Conservation (phyloP, 2,888 invertebrate species). For the Neoitamus cyanurus region DNA sequence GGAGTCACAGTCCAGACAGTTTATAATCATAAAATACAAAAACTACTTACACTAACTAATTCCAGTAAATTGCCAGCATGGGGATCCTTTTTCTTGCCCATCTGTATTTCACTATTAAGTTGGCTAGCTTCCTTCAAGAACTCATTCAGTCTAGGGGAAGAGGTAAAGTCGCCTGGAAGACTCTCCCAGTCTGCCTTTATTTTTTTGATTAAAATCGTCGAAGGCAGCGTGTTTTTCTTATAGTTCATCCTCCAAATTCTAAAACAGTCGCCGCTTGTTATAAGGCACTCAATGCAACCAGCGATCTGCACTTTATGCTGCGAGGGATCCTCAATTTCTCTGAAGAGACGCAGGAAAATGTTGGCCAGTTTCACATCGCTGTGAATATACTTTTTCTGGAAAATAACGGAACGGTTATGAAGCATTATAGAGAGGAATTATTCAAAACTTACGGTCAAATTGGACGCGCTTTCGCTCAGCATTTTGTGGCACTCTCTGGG, state of each 20-base stretch:
- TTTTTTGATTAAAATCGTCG: constrained; percentile 57
- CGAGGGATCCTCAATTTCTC: constrained; percentile 55
- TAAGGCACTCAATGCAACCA: constrained; percentile 61
- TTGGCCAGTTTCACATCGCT: constrained; percentile 60
- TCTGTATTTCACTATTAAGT: constrained; percentile 11
- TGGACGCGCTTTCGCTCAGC: constrained; percentile 58
- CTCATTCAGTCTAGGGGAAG: background rate
- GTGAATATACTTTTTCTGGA: constrained; percentile 60
- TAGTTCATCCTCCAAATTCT: constrained; percentile 64
- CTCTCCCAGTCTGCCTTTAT: constrained; percentile 59
- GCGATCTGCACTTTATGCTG: constrained; percentile 58
- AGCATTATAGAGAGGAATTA: background rate
- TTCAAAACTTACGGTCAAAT: constrained; percentile 58
- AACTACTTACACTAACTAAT: background rate
- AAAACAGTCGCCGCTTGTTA: constrained; percentile 60
- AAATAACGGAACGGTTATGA: background rate
- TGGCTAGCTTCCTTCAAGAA: background rate
- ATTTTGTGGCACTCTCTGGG: constrained; percentile 60
- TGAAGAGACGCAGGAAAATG: constrained; percentile 61
- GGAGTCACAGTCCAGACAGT: no score
- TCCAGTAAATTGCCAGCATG: background rate
- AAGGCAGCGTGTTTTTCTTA: constrained; percentile 61
- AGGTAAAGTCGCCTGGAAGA: background rate
- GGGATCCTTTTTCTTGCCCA: constrained; percentile 2
- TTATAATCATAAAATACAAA: no score